Evolutionary conservation across 2,113 vertebrate genomes (phyloP), one percentile per base, ranked within the genome.

Genomic region (Aegotheles bennettii): DNA sequence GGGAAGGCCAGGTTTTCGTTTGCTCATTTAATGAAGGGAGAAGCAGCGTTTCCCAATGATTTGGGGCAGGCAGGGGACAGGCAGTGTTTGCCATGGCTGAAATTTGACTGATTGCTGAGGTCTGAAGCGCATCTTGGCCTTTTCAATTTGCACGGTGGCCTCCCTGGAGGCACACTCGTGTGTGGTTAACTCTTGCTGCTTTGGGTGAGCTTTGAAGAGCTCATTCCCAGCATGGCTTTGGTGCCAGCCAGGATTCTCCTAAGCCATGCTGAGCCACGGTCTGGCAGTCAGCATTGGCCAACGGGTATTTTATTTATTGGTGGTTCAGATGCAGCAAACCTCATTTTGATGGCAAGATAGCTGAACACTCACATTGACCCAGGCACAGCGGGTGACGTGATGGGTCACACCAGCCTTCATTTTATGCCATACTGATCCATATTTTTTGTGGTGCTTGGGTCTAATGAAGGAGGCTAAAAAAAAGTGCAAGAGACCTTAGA

Each of bases 91-190:
- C 0, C 3, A 6, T 18, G 63, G 53, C 76, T 47, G 50, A 36
- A 54, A 15, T 74, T 6, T 10, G 35, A 42, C 21, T 80, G 28
- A 35, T n/a, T 48, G 28, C 35, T 17, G 47, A 47, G 47, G 23
- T 57, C 23, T 2, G 13, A 81, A 38, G 38, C 47, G n/a, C 29
- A 20, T 13, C 40, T 43, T 13, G 24, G 45, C 43, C 56, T 71
- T 14, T 63, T 35, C 57, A 65, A 28, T 45, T 26, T 11, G 38
- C 16, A 1, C 4, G 35, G 59, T 21, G 38, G 38, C 56, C 60
- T 16, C 26, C 20, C 42, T 21, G 51, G 11, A 54, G 45, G 28
- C 31, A 17, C 5, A 0, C 31, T 11, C 1, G 4, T 23, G 15
- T 6, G 48, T 26, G 84, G 33, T 78, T 87, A 59, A 71, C 17